Base-by-base conservation (phyloP, 2,888 invertebrate species). In the Hartigia nigra region DNA sequence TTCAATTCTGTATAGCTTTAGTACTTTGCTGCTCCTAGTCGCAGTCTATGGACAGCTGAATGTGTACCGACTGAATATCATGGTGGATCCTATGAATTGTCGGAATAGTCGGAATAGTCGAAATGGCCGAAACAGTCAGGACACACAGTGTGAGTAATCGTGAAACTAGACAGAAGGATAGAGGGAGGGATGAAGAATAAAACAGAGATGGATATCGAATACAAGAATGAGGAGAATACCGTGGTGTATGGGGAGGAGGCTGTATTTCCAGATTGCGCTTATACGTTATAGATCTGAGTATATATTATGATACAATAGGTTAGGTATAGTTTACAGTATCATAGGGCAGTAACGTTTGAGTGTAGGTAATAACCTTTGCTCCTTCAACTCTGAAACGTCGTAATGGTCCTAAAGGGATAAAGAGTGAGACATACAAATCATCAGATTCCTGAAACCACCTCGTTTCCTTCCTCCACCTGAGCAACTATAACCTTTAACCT, bases 241-340 rank as follows among this genome's bases (percentile, higher is more conserved):
- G 69, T 69, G 69, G 69, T 3, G 31, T 31, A 31, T 2, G 72
- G 23, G 12, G 12, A 34, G 11, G 12, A 23, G 55, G 2, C 55
- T 9, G 23, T 55, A 55, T 55, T 55, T 23, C 55, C 55, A 55
- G 55, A 55, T 55, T 23, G 23, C 55, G 55, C 55, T 23, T 23
- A 55, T 23, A 55, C 23, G 78, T 75, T 78, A 78, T 77, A 75
- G 75, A 75, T 77, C 39, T 78, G 77, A 78, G 75, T 78, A 76
- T 77, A 77, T 77, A 79, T 80, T 75, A 80, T 76, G 74, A 75
- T 80, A 74, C 76, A 70, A 76, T 74, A 72, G 72, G 74, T 69
- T 11, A 74, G 74, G 70, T 55, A 69, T 77, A 75, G 55, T 55
- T 55, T 55, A 55, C 23, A 55, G 55, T 9, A 23, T 55, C 23